Evolutionary conservation across 1,140 invertebrate species (phyloP), one percentile per base, ranked within the genome.

Genomic region (Conopomorpha cramerella): DNA sequence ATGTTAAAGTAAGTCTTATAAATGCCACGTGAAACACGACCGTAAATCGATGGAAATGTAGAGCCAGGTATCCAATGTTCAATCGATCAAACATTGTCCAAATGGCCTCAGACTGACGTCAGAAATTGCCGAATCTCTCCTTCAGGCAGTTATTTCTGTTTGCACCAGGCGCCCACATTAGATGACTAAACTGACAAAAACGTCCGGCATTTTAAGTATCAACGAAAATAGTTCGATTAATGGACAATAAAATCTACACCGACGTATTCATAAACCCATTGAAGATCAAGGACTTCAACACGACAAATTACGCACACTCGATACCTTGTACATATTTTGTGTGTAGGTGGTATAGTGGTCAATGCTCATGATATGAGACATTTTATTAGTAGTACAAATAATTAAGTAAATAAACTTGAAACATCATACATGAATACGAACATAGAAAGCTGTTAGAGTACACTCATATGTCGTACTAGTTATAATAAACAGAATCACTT

Each of bases 101-200:
- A 57, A 54, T 54, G 54, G 48, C 48, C 45, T 41, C 35, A 10
- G 36, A 29, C 40, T 59, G 55, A 63, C 54, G 55, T 59, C 47
- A 57, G 34, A 44, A 38, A 52, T 50, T 46, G 51, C 46, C 51
- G 46, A 55, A 55, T 51, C 45, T 46, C 46, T 36, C 40, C 4
- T 23, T 36, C 42, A 32, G 43, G 34, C 26, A 32, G 49, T 45
- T 63, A 63, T 63, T 63, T 57, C 30, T 30, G 48, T 46, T 49
- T 42, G 38, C 44, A 45, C 35, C 37, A 4, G 45, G 48, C 45
- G 46, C 43, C 49, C 37, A 36, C 46, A 51, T 45, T 51, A 50
- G 46, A 57, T 61, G 58, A 55, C 50, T 46, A 53, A 49, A 49
- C 51, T 39, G 36, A 49, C 51, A 58, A 58, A 62, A 50, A 51